Base-by-base conservation (phyloP, 1,140 invertebrate species). In the Apis laboriosa region DNA sequence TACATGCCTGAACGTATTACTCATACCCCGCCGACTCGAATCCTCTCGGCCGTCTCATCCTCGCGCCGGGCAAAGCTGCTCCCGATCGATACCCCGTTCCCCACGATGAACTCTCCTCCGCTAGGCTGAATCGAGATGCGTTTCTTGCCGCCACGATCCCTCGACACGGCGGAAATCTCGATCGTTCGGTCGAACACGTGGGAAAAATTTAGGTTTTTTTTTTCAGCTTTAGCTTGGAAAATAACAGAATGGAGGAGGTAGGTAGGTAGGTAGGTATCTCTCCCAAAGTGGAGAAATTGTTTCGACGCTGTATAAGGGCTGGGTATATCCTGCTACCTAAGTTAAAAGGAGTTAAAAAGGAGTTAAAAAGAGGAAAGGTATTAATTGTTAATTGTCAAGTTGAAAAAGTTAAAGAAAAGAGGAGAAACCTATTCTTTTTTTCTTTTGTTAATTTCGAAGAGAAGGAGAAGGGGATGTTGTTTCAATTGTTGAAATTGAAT, bases 1-100 rank as follows among this genome's bases (percentile, higher is more conserved):
- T 13, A 66, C 64, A 84, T 84, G 56, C 83, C 78, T 75, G 64
- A 75, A 76, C 78, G 83, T 84, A 84, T 84, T 84, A 84, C 78
- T 84, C 83, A 84, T 84, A 81, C 83, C 34, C 64, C 53, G 3
- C 71, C 55, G 77, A 43, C 34, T n/a, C 28, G n/a, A 28, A 17
- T 43, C 34, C 34, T 43, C 28, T 11, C 55, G n/a, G 49, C 19
- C 43, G 51, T 24, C 28, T 63, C 74, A 77, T 77, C 61, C 73
- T 80, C 77, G 55, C 63, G 43, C 34, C 55, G n/a, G 11, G 73
- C 60, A 17, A 64, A 49, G 43, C 79, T 43, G 34, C 34, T 11
- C 55, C 61, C 8, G 73, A 68, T 81, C 73, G 63, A 76, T 76
- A 76, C 63, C 64, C 15, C 34, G 34, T 4, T 43, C 24, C 55